phyloP scores from a whole-genome alignment of 2,113 vertebrate genomes.

The Mustelus asterias region DNA sequence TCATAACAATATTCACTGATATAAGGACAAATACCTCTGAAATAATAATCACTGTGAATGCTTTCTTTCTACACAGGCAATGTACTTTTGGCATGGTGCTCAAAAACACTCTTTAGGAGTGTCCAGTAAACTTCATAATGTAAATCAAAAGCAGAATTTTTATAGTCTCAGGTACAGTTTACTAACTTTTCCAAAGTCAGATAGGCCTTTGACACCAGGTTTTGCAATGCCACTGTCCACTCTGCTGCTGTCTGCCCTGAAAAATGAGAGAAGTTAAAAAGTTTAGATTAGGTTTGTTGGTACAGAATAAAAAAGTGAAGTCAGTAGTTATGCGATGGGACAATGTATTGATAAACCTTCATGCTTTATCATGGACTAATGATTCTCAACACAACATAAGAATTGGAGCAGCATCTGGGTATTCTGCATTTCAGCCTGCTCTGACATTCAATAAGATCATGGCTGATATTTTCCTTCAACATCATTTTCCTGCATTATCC shows the following conservation, averaged over 20 bases:
- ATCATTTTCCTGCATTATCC: too few relatives aligned
- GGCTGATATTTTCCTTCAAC: too few relatives aligned
- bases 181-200: constrained; percentile 35
- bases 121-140: not conserved
- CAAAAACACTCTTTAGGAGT: not conserved
- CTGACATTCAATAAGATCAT: too few relatives aligned
- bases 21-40: not conserved
- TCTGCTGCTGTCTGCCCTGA: constrained; percentile 8
- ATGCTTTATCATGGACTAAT: not conserved
- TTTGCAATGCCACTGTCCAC: constrained; percentile 5
- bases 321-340: not conserved
- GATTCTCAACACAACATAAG: not conserved
- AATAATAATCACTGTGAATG: not conserved
- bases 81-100: not conserved
- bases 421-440: too few relatives aligned
- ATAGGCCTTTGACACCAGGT: not conserved
- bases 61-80: not conserved
- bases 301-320: not conserved
- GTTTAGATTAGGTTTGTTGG: not conserved
- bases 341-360: not conserved
- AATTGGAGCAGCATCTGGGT: too few relatives aligned
- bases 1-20: not conserved
- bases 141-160: not conserved
- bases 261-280: constrained; percentile 17
- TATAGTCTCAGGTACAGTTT: not conserved